Evolutionary conservation across 1,140 invertebrate genomes (phyloP), one percentile per base, ranked within the genome.

Genomic region (Schlechtendalia chinensis): DNA sequence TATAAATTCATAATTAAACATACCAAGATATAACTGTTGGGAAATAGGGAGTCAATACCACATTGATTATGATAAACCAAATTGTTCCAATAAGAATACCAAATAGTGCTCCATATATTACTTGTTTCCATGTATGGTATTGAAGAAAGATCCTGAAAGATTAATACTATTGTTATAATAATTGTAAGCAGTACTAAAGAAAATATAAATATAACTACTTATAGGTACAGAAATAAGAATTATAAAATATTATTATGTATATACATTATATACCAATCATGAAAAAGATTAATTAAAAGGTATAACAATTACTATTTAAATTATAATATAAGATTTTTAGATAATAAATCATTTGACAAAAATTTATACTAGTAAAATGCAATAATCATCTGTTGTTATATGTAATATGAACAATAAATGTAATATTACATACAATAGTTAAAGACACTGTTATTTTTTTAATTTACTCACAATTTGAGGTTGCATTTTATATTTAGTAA

Each of bases 61-160:
- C 86, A 84, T 96, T 93, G 47, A 92, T 93, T 54, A 94, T 84
- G 77, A 88, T 86, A 87, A 95, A 96, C 93, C 93, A 96, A 27
- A 90, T 58, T 79, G 89, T 87, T 75, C 91, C 93, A 84, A 92
- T 88, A 67, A 91, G 80, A 65, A 89, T 85, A 63, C 94, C 94
- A 82, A 94, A 85, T 69, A 93, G 81, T 39, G 89, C 89, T 80
- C 94, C 94, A 84, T 91, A 91, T 5, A 94, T 82, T 32, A 97
- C 94, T 89, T 97, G 95, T 47, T 88, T 87, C 84, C 89, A 89
- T 54, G 93, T 93, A 86, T 97, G 95, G 85, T 97, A 97, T 83
- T 92, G 89, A 81, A 97, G 87, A 86, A 96, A 97, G 69, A 96
- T 90, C 85, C 90, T 90, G 85, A 12, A 87, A 85, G n/a, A 74